Percentiles rank a stretch among this genome's conserved stretches.
Evolutionary conservation across 2,113 vertebrate genomes (phyloP).

Genomic region (Sitta europaea): DNA sequence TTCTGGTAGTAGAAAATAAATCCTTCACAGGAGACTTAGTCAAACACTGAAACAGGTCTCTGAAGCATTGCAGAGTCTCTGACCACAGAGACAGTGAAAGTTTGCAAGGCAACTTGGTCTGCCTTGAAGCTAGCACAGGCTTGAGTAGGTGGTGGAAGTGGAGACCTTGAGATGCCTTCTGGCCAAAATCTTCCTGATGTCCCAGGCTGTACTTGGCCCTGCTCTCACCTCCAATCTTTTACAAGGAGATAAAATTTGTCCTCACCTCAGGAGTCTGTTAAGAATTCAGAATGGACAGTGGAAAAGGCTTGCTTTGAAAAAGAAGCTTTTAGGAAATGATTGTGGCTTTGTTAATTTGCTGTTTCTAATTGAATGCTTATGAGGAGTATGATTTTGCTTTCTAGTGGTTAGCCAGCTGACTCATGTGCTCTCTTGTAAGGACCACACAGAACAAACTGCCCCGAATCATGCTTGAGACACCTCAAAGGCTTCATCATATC

Average conservation of each 20-base stretch:
- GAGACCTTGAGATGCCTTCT: neutral
- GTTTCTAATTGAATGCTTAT: slow-evolving; percentile 17
- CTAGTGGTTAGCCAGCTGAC: slow-evolving; percentile 23
- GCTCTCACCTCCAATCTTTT: neutral
- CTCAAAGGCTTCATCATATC: neutral
- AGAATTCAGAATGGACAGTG: neutral
- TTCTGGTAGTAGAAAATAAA: neutral
- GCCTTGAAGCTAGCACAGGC: neutral
- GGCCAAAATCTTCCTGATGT: neutral
- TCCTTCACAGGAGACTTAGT: neutral
- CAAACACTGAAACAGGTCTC: neutral
- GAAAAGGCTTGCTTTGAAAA: neutral
- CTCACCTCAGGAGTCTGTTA: neutral
- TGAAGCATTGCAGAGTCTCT: neutral
- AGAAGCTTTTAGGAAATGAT: neutral
- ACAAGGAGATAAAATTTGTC: neutral
- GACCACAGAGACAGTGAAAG: neutral
- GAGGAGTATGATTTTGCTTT: neutral
- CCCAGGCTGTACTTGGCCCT: neutral
- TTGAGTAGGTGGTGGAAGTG: neutral
- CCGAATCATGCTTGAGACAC: neutral
- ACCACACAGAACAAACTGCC: neutral
- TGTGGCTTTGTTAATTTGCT: slow-evolving; percentile 8
- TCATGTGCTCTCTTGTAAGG: neutral
- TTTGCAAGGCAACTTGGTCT: neutral